Base-by-base conservation (phyloP, 2,888 invertebrate genomes). In the Hydraecia micacea region DNA sequence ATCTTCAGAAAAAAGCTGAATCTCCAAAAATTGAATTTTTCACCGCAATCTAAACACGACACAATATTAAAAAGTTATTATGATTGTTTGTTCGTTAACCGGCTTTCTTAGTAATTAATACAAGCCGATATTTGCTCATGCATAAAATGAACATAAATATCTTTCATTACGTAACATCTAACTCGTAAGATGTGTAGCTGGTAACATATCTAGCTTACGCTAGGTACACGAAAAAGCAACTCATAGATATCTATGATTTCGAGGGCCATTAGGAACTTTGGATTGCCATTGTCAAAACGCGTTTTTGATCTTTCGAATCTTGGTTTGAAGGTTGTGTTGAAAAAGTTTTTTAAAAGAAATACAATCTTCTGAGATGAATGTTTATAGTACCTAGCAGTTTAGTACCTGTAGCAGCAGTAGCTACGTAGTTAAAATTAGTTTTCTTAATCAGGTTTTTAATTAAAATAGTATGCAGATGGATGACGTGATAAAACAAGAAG, bases 141-240 rank as follows among this genome's bases (percentile, higher is more conserved):
- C 93, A 95, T 95, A 94, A 94, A 93, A 93, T 94, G 84, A 92
- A 90, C 93, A 93, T 94, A 93, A 94, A 93, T 93, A 92, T 91
- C 67, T 83, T 86, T 91, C 89, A 91, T 92, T 92, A 92, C 89
- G 87, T 87, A 88, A 90, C 87, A 84, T 89, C 85, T 88, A 79
- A 86, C 81, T 83, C 67, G 76, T 86, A 85, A 83, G 71, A 81
- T 77, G 39, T 74, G 52, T 72, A 74, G 28, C 67, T n/a, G 52
- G 66, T 46, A 77, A 63, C 39, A 86, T 32, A 77, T n/a, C 58
- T 81, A 88, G 79, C 84, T 13, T 87, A 87, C 79, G 78, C 73
- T 80, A 49, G 6, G 75, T 67, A 55, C 11, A 55, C 11, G 25
- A 55, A 25, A 25, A 9, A 11, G 25, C 55, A n/a, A 25, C 25